Percentiles rank a stretch among this genome's conserved stretches.
Evolutionary conservation across 23 tunicate genomes (phyloP).

Genomic region (Phallusia fumigata): DNA sequence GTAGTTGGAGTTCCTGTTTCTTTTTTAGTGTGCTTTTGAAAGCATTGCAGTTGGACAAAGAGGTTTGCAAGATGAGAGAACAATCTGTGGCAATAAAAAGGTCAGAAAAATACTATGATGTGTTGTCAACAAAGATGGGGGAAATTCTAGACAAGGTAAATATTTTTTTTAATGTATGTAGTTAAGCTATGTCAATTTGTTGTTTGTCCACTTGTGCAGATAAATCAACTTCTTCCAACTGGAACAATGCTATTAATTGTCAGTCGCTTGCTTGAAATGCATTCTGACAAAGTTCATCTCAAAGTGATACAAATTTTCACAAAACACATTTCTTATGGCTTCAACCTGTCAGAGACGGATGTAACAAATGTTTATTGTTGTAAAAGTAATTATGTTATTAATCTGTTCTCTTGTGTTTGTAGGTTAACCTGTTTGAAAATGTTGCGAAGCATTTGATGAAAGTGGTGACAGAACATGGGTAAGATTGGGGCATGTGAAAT

Average conservation of each 20-base stretch:
- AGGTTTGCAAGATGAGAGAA: background rate
- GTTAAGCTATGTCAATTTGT: background rate
- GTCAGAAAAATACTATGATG: constrained; percentile 2
- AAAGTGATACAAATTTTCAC: constrained; percentile 2
- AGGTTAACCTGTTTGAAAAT: background rate
- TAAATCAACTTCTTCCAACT: constrained; percentile 1
- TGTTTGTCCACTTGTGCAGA: background rate
- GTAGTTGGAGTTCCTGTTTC: too few species aligned
- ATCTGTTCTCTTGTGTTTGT: background rate
- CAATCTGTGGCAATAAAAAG: background rate
- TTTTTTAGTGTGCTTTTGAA: background rate
- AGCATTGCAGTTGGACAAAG: background rate
- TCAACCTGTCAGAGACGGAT: background rate
- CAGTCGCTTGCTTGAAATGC: background rate
- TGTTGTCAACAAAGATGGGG: background rate
- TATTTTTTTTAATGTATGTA: background rate
- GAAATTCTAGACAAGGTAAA: constrained; percentile 6
- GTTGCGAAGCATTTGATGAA: background rate
- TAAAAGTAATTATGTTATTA: background rate
- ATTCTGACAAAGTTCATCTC: background rate
- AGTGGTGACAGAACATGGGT: background rate
- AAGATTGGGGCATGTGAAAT: background rate
- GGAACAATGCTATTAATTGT: background rate
- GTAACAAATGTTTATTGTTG: background rate
- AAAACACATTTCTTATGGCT: constrained; percentile 9